These are phyloP conservation scores for Nanorana parkeri DNA, from an alignment of 2,113 vertebrate species.

Conservation along the genomic window DNA sequence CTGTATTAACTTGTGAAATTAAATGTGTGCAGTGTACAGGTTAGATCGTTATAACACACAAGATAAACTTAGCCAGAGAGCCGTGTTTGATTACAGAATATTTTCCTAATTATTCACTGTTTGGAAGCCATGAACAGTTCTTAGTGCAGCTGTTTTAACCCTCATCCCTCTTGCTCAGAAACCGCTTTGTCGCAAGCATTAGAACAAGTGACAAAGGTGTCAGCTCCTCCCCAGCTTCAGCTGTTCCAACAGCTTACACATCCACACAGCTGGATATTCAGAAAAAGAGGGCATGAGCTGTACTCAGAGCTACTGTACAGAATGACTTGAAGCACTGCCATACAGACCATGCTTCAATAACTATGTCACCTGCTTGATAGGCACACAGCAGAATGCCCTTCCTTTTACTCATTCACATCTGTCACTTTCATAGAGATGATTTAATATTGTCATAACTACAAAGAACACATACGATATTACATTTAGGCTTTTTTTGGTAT, in stretches of 20 bases:
- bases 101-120: too few species aligned
- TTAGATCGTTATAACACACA: too few species aligned
- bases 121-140: too few species aligned
- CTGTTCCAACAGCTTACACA: conserved; percentile 41
- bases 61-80: too few species aligned
- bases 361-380: conserved; percentile 42
- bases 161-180: conserved; percentile 2
- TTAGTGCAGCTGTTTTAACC: too few species aligned
- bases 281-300: neutral
- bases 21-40: too few species aligned
- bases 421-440: neutral
- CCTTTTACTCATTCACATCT: conserved; percentile 35
- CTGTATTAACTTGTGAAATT: too few species aligned
- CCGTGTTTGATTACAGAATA: too few species aligned
- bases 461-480: too few species aligned
- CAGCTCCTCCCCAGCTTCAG: conserved; percentile 42
- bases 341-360: conserved; percentile 3
- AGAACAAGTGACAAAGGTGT: conserved; percentile 47
- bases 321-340: conserved; percentile 36
- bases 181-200: conserved; percentile 18
- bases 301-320: conserved; percentile 12
- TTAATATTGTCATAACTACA: too few species aligned
- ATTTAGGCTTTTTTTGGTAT: too few species aligned
- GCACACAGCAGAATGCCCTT: neutral
- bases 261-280: conserved; percentile 46